Base-by-base conservation (phyloP, 2,888 invertebrate genomes). In the Heliconius ethilla region DNA sequence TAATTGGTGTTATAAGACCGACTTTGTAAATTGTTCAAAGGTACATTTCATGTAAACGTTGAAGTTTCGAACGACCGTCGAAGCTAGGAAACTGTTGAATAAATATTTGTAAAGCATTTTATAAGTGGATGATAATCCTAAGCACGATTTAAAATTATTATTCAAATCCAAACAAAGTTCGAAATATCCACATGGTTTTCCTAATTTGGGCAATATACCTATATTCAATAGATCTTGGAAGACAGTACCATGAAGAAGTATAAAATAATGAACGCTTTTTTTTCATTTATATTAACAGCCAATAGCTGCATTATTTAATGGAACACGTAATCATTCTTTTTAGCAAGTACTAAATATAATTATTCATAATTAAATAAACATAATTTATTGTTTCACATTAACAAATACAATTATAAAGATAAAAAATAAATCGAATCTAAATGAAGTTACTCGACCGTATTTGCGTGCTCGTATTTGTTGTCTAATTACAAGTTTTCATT, bases 1-100 rank as follows among this genome's bases (percentile, higher is more conserved):
- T 75, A 78, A 81, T 85, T 84, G 85, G 85, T 85, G 85, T 85
- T 82, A 79, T 79, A 76, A 29, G 81, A 81, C 70, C 70, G 80
- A 80, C 37, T 78, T 74, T 81, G 69, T 76, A 76, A 59, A 62
- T 76, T 70, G 37, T 66, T 73, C 55, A 45, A 73, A 67, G 67
- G 65, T 77, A 77, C 74, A 74, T 77, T 73, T 67, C 67, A 77
- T 66, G 72, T 77, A 67, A 40, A 27, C 63, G 33, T 77, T 67
- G n/a, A 66, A 33, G 65, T 51, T 25, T 51, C 55, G 55, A 72
- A 45, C 29, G 33, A 51, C n/a, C 15, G 67, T 75, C 37, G 59
- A 69, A 75, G 37, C 75, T 69, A 59, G 40, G 69, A 69, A 62
- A 70, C 15, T 22, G 25, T 51, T 22, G 22, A 55, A 55, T 70